phyloP scores from a whole-genome alignment of 2,888 invertebrate genomes.

The Hypolimnas misippus region DNA sequence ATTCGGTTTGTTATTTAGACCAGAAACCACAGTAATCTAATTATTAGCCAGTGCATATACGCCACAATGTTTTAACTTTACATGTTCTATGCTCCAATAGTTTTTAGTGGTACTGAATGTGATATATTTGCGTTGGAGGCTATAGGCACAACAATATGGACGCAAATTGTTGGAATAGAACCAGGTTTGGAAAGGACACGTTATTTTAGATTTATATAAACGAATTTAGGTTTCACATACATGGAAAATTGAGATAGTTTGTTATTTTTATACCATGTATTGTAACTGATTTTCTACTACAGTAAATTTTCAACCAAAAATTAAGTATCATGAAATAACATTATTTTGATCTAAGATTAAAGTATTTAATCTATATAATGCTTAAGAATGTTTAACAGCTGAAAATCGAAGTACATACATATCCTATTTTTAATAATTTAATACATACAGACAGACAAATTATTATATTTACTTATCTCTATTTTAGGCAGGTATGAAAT shows the following conservation, averaged over 20 bases:
- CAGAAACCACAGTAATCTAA: conserved; percentile 51
- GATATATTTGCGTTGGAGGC: conserved; percentile 27
- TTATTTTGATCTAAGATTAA: no score
- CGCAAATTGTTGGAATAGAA: conserved; percentile 42
- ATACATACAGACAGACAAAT: no score
- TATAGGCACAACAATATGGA: conserved; percentile 11
- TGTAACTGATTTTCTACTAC: no score
- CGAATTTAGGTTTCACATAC: not conserved
- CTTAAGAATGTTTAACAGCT: no score
- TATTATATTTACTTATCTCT: no score
- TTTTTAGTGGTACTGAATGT: conserved; percentile 36
- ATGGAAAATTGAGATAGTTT: not conserved
- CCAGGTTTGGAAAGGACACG: conserved; percentile 26
- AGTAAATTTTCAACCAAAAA: no score
- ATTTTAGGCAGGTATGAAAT: no score
- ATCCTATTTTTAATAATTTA: no score
- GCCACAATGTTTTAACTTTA: conserved; percentile 45
- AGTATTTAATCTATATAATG: no score
- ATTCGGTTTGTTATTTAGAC: conserved; percentile 47
- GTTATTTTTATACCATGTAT: no score
- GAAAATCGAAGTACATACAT: no score
- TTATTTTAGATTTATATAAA: conserved; percentile 5
- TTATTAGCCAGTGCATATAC: conserved; percentile 46
- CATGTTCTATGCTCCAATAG: conserved; percentile 35
- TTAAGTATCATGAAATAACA: no score